Conservation (phyloP, 2,888 invertebrate genomes). For the Trachelus iudaicus region DNA sequence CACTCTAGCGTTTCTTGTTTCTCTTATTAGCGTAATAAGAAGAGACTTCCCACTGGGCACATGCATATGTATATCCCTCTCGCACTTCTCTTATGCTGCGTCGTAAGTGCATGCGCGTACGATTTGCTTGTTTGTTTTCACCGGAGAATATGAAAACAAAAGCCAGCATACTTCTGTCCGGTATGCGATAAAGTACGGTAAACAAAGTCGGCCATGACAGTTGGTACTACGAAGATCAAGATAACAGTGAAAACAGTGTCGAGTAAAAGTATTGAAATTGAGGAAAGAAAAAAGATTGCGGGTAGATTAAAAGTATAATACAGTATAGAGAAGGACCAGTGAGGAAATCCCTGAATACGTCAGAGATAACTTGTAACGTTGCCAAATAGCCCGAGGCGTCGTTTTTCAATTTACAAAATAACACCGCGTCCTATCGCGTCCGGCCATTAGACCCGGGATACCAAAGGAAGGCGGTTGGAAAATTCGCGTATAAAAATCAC, state of each 20-base stretch:
- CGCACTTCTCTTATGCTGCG: neutral
- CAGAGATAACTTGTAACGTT: conserved; percentile 22
- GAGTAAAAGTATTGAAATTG: neutral
- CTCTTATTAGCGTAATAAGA: neutral
- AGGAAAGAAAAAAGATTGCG: too few species aligned
- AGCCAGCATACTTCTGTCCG: neutral
- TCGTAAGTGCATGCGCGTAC: neutral
- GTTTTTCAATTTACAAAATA: neutral
- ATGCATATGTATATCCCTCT: neutral
- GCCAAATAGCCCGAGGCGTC: conserved; percentile 28
- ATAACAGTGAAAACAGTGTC: neutral
- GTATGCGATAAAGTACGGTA: neutral
- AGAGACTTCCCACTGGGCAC: neutral
- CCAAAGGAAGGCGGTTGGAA: neutral
- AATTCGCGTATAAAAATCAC: neutral
- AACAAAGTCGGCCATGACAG: neutral
- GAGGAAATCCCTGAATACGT: conserved; percentile 40
- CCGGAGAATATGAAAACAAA: neutral
- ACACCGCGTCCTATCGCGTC: neutral
- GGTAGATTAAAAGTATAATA: neutral
- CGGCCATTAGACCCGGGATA: neutral
- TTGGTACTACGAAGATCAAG: neutral
- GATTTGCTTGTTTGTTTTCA: neutral
- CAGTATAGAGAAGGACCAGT: neutral
- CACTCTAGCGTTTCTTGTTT: neutral